Evolutionary conservation across 2,113 vertebrate species (phyloP).

Genomic region (Sceloporus undulatus): DNA sequence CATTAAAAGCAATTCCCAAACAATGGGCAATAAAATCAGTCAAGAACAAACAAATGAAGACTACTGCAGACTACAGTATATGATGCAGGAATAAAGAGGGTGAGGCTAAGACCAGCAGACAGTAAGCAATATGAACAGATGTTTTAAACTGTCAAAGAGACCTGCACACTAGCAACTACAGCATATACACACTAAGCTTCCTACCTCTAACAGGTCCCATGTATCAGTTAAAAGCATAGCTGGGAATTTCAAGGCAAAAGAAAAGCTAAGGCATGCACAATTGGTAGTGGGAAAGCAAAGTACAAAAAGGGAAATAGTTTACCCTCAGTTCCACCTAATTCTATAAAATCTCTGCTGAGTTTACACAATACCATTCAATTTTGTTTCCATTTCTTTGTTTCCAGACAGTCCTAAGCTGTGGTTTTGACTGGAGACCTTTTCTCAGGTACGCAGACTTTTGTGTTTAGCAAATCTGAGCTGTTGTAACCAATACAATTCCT

Average conservation of each 20-base stretch:
- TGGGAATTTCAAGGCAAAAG: not conserved
- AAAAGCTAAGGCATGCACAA: not conserved
- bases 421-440: not conserved
- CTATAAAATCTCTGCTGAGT: not conserved
- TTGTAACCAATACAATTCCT: not conserved
- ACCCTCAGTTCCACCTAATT: not conserved
- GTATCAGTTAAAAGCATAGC: not conserved
- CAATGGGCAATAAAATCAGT: too few relatives aligned
- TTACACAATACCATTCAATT: not conserved
- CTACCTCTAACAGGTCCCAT: too few relatives aligned
- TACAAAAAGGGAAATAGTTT: not conserved
- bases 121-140: too few relatives aligned
- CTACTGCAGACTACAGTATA: too few relatives aligned
- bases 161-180: too few relatives aligned
- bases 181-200: too few relatives aligned
- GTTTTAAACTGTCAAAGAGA: too few relatives aligned
- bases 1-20: too few relatives aligned
- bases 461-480: slow-evolving; percentile 8
- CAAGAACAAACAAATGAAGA: too few relatives aligned
- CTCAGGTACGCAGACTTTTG: not conserved
- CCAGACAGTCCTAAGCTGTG: not conserved
- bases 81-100: too few relatives aligned
- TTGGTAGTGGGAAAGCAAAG: not conserved
- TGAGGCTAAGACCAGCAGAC: too few relatives aligned
- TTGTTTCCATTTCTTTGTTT: not conserved